phyloP scores from a whole-genome alignment of 2,113 vertebrate species.

The human region DNA sequence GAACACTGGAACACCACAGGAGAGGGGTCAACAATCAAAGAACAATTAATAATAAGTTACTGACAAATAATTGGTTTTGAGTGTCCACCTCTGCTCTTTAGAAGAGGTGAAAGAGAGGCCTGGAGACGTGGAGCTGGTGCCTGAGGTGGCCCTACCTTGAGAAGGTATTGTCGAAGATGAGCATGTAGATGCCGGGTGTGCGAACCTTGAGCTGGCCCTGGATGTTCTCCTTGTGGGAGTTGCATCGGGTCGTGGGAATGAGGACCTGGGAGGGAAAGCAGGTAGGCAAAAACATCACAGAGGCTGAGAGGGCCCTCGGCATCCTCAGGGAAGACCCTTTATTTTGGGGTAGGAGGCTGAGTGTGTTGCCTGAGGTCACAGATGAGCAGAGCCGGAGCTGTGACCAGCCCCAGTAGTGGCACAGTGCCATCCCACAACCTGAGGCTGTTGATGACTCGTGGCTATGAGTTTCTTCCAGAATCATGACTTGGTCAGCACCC shows the following conservation, averaged over 20 bases:
- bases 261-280: conserved; percentile 88
- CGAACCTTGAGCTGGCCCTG: conserved; percentile 94
- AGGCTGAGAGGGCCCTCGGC: background rate
- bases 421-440: too few species aligned
- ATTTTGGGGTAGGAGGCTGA: background rate
- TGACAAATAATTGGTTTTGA: too few species aligned
- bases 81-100: background rate
- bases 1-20: background rate
- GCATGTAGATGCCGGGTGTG: conserved; percentile 90
- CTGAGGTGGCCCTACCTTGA: conserved; percentile 87
- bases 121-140: accelerated
- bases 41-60: background rate
- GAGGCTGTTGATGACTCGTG: background rate
- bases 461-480: background rate
- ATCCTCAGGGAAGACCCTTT: background rate
- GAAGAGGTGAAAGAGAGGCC: background rate
- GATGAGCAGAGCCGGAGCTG: background rate
- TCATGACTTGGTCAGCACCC: background rate
- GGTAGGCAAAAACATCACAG: background rate
- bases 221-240: conserved; percentile 94
- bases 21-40: background rate
- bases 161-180: conserved; percentile 98
- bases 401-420: background rate
- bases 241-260: conserved; percentile 95
- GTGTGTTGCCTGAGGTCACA: background rate